A percentile compares a stretch with the other conserved stretches of the same genome.
These are phyloP conservation scores for Myrmophylax atrothorax DNA, from an alignment of 2,113 vertebrate genomes.

Conservation along the genomic window DNA sequence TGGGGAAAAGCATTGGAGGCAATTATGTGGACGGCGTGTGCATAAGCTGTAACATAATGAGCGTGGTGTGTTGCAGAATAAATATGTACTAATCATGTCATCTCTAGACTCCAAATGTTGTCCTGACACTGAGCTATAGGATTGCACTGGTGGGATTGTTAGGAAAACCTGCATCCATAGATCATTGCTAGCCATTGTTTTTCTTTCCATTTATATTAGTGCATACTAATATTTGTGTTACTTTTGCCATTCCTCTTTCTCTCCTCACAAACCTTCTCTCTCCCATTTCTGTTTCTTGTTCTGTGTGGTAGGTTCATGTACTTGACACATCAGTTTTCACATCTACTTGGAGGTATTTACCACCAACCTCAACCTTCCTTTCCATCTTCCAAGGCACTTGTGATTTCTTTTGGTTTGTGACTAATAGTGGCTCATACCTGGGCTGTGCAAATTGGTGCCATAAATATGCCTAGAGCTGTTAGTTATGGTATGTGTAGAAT, in stretches of 20 bases:
- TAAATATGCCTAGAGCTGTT: background rate
- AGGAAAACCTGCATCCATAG: background rate
- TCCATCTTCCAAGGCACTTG: background rate
- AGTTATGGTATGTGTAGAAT: background rate
- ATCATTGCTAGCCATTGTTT: background rate
- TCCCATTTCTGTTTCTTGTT: background rate
- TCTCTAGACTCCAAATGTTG: background rate
- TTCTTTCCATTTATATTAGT: background rate
- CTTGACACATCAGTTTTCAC: background rate
- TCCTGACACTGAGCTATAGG: background rate
- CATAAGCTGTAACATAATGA: conserved; percentile 20
- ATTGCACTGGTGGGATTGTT: background rate
- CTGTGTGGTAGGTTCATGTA: background rate
- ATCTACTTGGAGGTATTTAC: background rate
- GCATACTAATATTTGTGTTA: background rate
- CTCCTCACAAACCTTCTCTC: background rate
- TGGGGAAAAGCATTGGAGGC: conserved; percentile 18
- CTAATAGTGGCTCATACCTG: background rate
- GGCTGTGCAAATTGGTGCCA: background rate
- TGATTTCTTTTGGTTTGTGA: background rate
- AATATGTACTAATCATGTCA: conserved; percentile 22
- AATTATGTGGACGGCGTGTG: background rate
- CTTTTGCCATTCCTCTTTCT: background rate
- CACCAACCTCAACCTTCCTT: background rate
- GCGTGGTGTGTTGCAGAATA: conserved; percentile 2